phyloP scores from a whole-genome alignment of 2,113 vertebrate genomes.

The Neotragus pygmaeus region DNA sequence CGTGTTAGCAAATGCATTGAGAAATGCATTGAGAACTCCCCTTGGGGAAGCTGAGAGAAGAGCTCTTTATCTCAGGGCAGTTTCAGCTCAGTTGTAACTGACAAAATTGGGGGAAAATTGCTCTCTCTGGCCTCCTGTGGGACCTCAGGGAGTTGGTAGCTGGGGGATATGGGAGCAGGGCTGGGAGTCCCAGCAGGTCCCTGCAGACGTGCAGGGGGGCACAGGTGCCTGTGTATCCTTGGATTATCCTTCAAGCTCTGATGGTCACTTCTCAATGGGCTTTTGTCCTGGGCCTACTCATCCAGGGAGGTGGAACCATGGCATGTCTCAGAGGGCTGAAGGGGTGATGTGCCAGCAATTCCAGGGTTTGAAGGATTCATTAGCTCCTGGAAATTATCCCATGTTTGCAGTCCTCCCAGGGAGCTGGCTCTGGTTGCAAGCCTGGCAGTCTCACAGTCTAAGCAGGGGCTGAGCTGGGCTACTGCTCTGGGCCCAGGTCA shows the following conservation, averaged over 20 bases:
- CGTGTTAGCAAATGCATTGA: too few species aligned
- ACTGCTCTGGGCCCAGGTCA: neutral
- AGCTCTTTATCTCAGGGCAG: rapidly evolving
- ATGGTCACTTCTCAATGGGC: neutral
- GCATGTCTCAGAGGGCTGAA: neutral
- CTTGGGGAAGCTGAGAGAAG: neutral
- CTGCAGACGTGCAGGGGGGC: neutral
- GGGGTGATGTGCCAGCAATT: neutral
- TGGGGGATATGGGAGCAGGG: neutral
- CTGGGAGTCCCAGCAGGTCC: neutral
- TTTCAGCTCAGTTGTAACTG: too few species aligned
- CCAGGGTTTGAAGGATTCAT: constrained; percentile 8
- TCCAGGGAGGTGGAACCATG: neutral
- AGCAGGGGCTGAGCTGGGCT: neutral
- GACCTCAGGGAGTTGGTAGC: neutral
- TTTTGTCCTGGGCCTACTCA: neutral
- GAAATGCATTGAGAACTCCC: rapidly evolving
- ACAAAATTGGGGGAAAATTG: neutral
- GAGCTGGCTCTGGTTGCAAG: neutral
- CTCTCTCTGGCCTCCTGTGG: neutral
- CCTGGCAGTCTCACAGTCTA: neutral
- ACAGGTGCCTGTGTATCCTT: neutral
- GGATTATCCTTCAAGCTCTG: neutral
- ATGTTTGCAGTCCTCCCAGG: neutral
- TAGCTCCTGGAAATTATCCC: neutral